A percentile compares a stretch with the other conserved stretches of the same genome.
phyloP scores from a whole-genome alignment of 2,797 vertebrate genomes.

The Cossypha polioptera region DNA sequence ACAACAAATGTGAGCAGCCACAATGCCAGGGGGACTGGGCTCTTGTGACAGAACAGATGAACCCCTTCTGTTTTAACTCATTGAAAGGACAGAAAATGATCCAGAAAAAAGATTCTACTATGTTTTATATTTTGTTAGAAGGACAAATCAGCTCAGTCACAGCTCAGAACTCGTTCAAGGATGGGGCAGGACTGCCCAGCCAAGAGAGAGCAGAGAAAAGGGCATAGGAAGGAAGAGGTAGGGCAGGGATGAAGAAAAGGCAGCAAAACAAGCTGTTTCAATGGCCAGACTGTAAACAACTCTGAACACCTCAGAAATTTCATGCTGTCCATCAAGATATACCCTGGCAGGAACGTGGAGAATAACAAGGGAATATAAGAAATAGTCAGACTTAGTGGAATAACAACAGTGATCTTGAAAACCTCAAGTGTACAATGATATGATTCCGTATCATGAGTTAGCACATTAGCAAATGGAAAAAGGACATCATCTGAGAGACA shows the following conservation, averaged over 20 bases:
- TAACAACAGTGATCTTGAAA: not conserved
- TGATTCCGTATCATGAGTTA: not conserved
- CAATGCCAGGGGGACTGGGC: fast-evolving
- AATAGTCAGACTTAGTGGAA: not conserved
- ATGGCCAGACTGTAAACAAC: fast-evolving
- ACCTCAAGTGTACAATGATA: not conserved
- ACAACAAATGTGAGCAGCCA: not conserved
- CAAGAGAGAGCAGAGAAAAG: not conserved
- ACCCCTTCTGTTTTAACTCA: not conserved
- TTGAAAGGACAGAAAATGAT: not conserved
- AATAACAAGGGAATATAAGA: not conserved
- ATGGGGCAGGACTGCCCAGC: not conserved
- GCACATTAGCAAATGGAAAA: not conserved
- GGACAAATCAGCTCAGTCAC: not conserved
- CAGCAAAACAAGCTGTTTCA: not conserved
- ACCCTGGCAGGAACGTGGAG: not conserved
- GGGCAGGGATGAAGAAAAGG: not conserved
- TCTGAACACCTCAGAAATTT: not conserved
- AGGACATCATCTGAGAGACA: not conserved
- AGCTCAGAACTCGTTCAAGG: not conserved
- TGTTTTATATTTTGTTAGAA: not conserved
- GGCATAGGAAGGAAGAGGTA: not conserved
- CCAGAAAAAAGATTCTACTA: not conserved
- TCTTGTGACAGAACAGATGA: not conserved
- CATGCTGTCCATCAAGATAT: not conserved